Evolutionary conservation across 2,113 vertebrate species (phyloP).

Genomic region (Parus major): DNA sequence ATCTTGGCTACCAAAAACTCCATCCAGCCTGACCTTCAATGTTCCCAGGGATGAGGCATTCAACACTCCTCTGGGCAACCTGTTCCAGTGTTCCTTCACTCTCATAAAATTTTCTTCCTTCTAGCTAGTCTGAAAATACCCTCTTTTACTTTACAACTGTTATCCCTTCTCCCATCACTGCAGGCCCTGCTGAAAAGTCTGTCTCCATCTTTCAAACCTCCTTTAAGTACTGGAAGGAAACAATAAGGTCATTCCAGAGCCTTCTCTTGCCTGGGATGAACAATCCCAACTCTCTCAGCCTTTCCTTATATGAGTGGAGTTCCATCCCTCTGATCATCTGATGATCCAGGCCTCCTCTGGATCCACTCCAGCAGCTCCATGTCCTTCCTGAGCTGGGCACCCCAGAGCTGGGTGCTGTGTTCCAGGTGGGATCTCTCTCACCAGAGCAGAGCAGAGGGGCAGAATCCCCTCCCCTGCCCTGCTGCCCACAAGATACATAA

Average conservation of each 20-base stretch:
- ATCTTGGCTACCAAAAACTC: not conserved
- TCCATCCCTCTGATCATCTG: not conserved
- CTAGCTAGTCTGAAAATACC: no score
- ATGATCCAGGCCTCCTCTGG: not conserved
- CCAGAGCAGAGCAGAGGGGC: not conserved
- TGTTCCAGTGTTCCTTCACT: not conserved
- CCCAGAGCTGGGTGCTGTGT: not conserved
- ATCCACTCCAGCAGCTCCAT: accelerated
- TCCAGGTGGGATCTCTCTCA: not conserved
- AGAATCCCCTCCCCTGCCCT: not conserved
- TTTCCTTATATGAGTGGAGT: not conserved
- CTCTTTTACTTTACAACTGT: not conserved
- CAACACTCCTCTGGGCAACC: not conserved
- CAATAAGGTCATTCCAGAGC: not conserved
- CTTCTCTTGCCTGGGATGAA: not conserved
- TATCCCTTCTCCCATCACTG: not conserved
- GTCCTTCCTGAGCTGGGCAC: no score
- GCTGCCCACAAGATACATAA: accelerated
- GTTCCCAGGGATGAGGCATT: not conserved
- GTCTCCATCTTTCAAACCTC: not conserved
- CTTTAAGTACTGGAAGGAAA: not conserved
- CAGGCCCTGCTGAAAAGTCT: not conserved
- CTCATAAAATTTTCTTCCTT: not conserved
- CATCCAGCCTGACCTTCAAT: not conserved
- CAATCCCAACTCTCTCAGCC: not conserved